phyloP scores from a whole-genome alignment of 2,797 vertebrate genomes.

The Gambusia yucatana region DNA sequence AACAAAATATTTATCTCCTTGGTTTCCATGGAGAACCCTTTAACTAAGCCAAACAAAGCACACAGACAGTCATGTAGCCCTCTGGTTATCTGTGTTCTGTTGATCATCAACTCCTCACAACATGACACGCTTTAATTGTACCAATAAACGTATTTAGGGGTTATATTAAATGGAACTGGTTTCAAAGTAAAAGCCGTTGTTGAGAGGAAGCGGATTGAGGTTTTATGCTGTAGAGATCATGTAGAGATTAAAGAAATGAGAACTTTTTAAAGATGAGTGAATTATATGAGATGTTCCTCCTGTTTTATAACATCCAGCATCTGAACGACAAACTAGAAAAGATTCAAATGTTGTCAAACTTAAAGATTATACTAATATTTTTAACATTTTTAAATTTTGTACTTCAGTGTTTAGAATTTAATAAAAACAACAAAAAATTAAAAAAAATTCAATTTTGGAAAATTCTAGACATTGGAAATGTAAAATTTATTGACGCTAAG shows the following conservation, averaged over 20 bases:
- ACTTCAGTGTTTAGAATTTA: neutral
- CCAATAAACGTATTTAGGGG: neutral
- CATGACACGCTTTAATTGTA: slow-evolving; percentile 29
- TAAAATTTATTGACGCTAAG: no score
- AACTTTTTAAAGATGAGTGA: neutral
- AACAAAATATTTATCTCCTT: neutral
- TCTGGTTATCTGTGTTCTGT: neutral
- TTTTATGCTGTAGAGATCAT: neutral
- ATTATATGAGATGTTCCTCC: neutral
- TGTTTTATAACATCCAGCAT: neutral
- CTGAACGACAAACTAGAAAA: neutral
- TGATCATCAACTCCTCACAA: neutral
- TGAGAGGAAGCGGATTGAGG: neutral
- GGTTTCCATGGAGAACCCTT: neutral
- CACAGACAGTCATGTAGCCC: neutral
- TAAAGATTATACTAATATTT: neutral
- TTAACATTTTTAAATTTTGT: neutral
- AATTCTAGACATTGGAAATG: neutral
- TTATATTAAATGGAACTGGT: neutral
- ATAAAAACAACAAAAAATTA: neutral
- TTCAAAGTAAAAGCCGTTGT: neutral
- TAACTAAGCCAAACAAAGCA: neutral
- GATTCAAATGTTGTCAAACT: neutral
- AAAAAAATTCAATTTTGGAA: neutral
- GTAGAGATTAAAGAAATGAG: neutral